Evolutionary conservation across 23 tunicate genomes (phyloP), one percentile per base, ranked within the genome.

Genomic region (Trididemnum miniatum): DNA sequence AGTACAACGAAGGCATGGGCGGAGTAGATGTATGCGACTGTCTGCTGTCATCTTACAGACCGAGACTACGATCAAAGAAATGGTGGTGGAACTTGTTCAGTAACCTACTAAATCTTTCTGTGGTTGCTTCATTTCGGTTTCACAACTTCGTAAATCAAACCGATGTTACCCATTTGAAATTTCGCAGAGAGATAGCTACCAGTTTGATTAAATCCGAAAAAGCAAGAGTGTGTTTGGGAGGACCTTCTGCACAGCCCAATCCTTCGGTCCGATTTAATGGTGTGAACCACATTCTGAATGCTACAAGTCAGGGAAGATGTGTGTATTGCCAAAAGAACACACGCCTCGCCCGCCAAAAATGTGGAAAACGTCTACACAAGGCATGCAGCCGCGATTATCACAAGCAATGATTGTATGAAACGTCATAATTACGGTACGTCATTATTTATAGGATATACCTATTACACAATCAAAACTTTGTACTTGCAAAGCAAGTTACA

Each of bases 21-120:
- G 76, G 76, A 2, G 38, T 29, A 29, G 76, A 33, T 23, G 38
- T 69, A 30, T 69, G 76, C 23, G 76, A 69, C 76, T 3, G 38
- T 5, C 36, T 69, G 23, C 39, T 69, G 4, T 69, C 76, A 7
- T 30, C 76, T 12, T 69, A 69, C 12, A 34, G 76, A 69, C 76
- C 76, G 23, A n/a, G n/a, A n/a, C n/a, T n/a, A n/a, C n/a, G n/a
- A n/a, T n/a, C n/a, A n/a, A n/a, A n/a, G n/a, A n/a, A 18, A 23
- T 69, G 76, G 76, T 69, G 76, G 76, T 69, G 76, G 76, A 69
- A 69, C 23, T 7, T 69, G 15, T 69, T 69, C 33, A 4, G 23
- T 15, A 18, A 69, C 23, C 15, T 33, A 2, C 20, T 32, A 2
- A 69, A 69, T 32, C 23, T 69, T 5, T 69, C 38, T 5, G 38